Base-by-base conservation (phyloP, 2,888 invertebrate genomes). In the Agrochola litura region DNA sequence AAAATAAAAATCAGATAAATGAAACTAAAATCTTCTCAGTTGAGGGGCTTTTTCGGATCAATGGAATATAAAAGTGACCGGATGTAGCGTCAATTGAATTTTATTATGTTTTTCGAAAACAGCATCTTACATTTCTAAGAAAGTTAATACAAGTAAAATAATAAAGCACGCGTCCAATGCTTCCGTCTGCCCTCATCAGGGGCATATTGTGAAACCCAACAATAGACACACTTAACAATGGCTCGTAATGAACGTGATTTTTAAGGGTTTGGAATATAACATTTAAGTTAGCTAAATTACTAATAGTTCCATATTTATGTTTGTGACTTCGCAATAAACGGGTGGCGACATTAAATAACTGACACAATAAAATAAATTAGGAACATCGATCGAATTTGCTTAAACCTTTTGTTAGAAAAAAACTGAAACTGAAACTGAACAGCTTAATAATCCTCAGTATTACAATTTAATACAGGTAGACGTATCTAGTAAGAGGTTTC, bases 211-310 rank as follows among this genome's bases (percentile, higher is more conserved):
- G 82, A 74, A 84, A 77, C 83, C 69, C 77, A 86, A 92, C 92
- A 93, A 93, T 89, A 87, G 91, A 85, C 65, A 69, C 80, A 81
- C 75, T 86, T 81, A 90, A 93, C 93, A 93, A 93, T 92, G 87
- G 90, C 61, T 76, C 73, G 85, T 93, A 92, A 93, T 89, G 92
- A 93, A 89, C 87, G 54, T 81, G 61, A 73, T 73, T 86, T 84
- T 86, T 86, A 77, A 78, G 80, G 74, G 76, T 85, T 84, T 68
- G 73, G 72, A 73, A 79, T 86, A 83, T 85, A 88, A 86, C 70
- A 85, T 81, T 82, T 83, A 68, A 79, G 81, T 84, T 77, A 82
- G 56, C 30, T 71, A 63, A 75, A 75, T 79, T 67, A 66, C 16
- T 65, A 41, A 70, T 61, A 77, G 49, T 58, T 77, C 71, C n/a